Conservation (phyloP, 2,113 vertebrate species). For the Oceanites oceanicus region DNA sequence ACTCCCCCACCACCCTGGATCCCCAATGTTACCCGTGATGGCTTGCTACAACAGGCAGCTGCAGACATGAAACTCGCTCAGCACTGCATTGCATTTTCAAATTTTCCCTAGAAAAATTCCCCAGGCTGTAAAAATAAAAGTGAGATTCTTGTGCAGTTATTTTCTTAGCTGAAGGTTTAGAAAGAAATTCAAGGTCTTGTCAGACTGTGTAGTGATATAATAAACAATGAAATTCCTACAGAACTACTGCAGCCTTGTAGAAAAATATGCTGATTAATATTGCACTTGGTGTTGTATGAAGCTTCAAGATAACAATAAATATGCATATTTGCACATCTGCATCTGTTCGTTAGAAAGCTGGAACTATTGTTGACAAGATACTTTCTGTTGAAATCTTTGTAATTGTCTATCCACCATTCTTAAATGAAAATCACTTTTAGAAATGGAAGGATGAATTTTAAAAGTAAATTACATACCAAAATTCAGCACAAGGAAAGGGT, state of each 20-base stretch:
- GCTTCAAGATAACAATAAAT: too few relatives aligned
- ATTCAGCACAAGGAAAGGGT: too few relatives aligned
- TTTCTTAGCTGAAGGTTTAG: background rate
- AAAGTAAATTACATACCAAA: too few relatives aligned
- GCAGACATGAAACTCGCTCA: background rate
- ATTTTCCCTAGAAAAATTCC: background rate
- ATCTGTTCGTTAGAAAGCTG: too few relatives aligned
- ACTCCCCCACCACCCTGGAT: background rate
- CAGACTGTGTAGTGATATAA: background rate
- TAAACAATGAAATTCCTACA: background rate
- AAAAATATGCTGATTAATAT: background rate
- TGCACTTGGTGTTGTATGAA: too few relatives aligned
- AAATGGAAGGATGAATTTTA: too few relatives aligned
- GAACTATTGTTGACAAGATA: too few relatives aligned
- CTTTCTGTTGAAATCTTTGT: too few relatives aligned
- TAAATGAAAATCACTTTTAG: too few relatives aligned
- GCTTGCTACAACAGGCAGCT: background rate
- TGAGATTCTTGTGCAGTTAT: background rate
- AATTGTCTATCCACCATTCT: too few relatives aligned
- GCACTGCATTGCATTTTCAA: background rate
- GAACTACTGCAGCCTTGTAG: background rate
- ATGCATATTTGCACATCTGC: too few relatives aligned
- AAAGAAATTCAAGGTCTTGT: background rate
- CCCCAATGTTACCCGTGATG: accelerated
- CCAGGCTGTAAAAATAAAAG: background rate